These are phyloP conservation scores for Sorex fumeus DNA, from an alignment of 2,113 vertebrate genomes.

Conservation along the genomic window DNA sequence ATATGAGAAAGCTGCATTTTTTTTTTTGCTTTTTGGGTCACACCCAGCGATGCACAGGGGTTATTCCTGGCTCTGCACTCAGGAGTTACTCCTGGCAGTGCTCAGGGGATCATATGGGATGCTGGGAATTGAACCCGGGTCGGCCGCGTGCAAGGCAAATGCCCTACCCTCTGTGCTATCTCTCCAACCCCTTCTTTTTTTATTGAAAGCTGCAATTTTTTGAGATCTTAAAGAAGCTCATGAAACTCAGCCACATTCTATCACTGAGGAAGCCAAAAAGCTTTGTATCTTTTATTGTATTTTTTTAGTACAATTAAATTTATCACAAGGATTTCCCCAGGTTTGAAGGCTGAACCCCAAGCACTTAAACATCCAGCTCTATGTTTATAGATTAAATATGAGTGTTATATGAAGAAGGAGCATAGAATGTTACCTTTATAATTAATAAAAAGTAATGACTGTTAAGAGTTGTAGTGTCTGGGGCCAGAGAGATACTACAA, in stretches of 20 bases:
- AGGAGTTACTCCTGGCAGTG: too few species aligned
- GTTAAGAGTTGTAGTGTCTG: not conserved
- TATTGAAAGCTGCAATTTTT: not conserved
- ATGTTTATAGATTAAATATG: not conserved
- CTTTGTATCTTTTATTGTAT: slow-evolving; percentile 1
- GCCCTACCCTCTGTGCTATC: too few species aligned
- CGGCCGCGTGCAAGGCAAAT: too few species aligned
- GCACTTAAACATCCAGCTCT: not conserved
- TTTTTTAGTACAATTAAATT: slow-evolving; percentile 32
- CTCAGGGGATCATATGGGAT: too few species aligned
- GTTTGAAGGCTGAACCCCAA: not conserved
- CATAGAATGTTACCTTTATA: slow-evolving; percentile 5
- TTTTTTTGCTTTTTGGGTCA: too few species aligned
- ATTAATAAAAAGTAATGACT: not conserved
- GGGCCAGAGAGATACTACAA: too few species aligned
- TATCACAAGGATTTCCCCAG: not conserved
- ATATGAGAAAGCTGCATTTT: too few species aligned
- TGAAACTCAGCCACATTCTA: not conserved
- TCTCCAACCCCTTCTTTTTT: too few species aligned
- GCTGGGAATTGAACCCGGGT: too few species aligned
- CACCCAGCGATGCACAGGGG: too few species aligned
- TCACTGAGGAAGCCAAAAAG: not conserved
- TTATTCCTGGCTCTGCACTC: too few species aligned
- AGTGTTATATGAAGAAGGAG: slow-evolving; percentile 11
- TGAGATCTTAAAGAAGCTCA: not conserved